A percentile compares a stretch with the other conserved stretches of the same genome.
These are phyloP conservation scores for Stenichneumon culpator DNA, from an alignment of 2,888 invertebrate species.

Conservation along the genomic window DNA sequence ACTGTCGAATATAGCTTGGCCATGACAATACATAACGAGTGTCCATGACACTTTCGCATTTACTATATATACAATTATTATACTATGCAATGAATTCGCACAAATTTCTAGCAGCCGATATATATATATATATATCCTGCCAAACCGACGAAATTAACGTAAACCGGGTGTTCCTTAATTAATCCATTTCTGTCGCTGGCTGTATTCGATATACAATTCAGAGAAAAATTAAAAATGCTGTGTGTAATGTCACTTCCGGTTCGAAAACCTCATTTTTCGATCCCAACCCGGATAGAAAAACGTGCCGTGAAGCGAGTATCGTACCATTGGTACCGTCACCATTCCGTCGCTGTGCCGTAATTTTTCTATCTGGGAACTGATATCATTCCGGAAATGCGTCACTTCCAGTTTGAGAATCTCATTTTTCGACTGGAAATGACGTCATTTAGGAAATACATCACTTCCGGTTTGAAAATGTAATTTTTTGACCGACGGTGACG, in stretches of 20 bases:
- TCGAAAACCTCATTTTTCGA: too few species aligned
- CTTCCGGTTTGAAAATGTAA: too few species aligned
- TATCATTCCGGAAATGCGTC: too few species aligned
- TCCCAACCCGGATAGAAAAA: too few species aligned
- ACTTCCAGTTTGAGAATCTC: too few species aligned
- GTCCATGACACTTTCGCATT: slow-evolving; percentile 65
- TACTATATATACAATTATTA: slow-evolving; percentile 57
- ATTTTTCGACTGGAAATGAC: too few species aligned
- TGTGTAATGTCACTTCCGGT: not conserved
- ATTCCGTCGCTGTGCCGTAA: too few species aligned
- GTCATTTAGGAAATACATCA: too few species aligned
- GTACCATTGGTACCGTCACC: too few species aligned
- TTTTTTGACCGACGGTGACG: too few species aligned
- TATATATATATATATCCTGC: not conserved
- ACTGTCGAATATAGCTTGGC: slow-evolving; percentile 64
- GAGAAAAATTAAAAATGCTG: not conserved
- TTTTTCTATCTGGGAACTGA: too few species aligned
- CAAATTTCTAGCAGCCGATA: slow-evolving; percentile 53
- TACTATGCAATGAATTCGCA: slow-evolving; percentile 55
- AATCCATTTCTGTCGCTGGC: not conserved
- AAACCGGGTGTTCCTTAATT: not conserved
- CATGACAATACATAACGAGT: slow-evolving; percentile 68
- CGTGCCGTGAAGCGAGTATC: too few species aligned
- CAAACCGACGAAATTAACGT: not conserved
- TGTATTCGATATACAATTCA: not conserved